Conservation (phyloP, 2,888 invertebrate species). For the Tubiluchus corallicola region DNA sequence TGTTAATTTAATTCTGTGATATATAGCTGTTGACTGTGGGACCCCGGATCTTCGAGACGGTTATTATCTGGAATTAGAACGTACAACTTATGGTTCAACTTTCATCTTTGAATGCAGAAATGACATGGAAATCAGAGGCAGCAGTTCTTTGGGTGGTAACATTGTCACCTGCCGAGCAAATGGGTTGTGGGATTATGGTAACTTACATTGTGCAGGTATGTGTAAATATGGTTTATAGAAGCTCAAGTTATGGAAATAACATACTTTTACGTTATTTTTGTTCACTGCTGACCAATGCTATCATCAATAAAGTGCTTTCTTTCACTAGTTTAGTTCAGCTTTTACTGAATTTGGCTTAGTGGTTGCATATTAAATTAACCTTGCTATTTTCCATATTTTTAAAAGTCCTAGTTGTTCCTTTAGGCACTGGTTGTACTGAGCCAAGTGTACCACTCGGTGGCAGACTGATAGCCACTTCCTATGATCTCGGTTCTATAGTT, state of each 20-base stretch:
- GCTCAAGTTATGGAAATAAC: no score
- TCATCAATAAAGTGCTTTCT: no score
- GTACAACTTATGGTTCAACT: slow-evolving; percentile 1
- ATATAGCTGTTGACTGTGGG: slow-evolving; percentile 3
- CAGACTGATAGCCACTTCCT: background rate
- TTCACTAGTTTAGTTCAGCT: no score
- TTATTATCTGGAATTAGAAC: background rate
- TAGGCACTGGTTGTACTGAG: background rate
- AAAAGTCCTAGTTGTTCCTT: no score
- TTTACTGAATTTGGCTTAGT: no score
- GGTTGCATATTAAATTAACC: no score
- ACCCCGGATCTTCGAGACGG: background rate
- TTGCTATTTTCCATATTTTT: no score
- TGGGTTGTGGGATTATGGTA: background rate
- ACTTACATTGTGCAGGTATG: background rate
- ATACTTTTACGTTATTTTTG: no score
- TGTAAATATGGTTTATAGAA: no score
- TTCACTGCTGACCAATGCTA: no score
- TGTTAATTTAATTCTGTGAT: no score
- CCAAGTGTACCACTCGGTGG: background rate
- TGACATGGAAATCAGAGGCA: background rate
- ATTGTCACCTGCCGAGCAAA: background rate
- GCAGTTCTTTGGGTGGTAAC: background rate
- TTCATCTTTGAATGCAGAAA: background rate
- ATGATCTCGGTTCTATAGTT: background rate